Base-by-base conservation (phyloP, 2,113 vertebrate genomes). In the Ceuthmochares aereus region DNA sequence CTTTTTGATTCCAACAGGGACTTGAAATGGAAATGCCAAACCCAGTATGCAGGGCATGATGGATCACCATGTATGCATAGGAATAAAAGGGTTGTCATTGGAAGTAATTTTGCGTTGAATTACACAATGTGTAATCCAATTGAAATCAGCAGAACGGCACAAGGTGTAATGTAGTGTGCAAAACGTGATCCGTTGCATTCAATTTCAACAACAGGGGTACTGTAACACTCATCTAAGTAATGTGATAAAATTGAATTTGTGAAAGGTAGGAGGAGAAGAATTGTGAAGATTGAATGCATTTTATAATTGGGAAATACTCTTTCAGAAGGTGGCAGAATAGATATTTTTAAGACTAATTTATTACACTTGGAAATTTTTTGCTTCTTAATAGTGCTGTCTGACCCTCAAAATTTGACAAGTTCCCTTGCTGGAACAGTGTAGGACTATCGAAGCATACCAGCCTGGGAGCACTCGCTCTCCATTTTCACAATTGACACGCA, bases 91-190 rank as follows among this genome's bases (percentile, higher is more conserved):
- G 95, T 88, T 96, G 95, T 97, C 95, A 96, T 90, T 93, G 93
- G 88, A 92, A 97, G 93, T 96, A 97, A 97, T 97, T 97, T 96
- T 97, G 95, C 85, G 49, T 93, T 95, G 96, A 96, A 96, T 96
- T 96, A 96, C 96, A 95, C 95, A 95, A 94, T 95, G 96, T 95
- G 96, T 96, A 96, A 97, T 97, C 93, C 95, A 94, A 90, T 94
- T 96, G 96, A 96, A 96, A 97, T 94, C 95, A 95, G 90, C 96
- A 96, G 95, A 96, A 97, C 45, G 18, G 92, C 90, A 94, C 88
- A 93, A 93, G 86, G 95, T 96, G 95, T 96, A 96, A 97, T 96
- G 95, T 97, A 96, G 95, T 96, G 95, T 97, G 96, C 85, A 96
- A 96, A 96, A 96, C 76, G 76, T 94, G 95, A 95, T 94, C 93